phyloP scores from a whole-genome alignment of 2,888 invertebrate genomes.

The Automeris io region DNA sequence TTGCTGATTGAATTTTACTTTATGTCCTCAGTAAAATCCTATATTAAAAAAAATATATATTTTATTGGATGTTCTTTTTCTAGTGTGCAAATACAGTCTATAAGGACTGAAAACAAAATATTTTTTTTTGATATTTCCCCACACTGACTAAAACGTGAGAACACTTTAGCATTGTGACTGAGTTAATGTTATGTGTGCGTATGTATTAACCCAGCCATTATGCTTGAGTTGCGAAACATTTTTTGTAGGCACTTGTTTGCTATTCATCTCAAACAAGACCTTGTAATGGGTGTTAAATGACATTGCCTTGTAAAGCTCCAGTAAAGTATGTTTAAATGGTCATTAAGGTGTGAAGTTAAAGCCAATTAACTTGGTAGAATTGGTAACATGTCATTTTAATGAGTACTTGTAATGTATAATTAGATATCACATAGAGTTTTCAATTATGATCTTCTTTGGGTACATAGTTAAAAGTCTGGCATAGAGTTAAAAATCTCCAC shows the following conservation, averaged over 20 bases:
- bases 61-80: no score
- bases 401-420: no score
- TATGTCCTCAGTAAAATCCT: no score
- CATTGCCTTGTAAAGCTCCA: constrained; percentile 31
- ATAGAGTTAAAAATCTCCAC: no score
- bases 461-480: no score
- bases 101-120: constrained; percentile 10
- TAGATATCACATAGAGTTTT: no score
- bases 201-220: constrained; percentile 34
- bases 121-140: constrained; percentile 39
- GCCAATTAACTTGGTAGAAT: neutral
- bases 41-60: no score
- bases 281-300: constrained; percentile 43
- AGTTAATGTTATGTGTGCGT: constrained; percentile 49
- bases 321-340: constrained; percentile 11
- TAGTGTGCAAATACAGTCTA: no score
- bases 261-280: constrained; percentile 54
- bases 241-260: constrained; percentile 26
- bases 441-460: no score
- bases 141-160: constrained; percentile 55
- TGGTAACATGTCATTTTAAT: no score
- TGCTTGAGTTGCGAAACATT: constrained; percentile 53
- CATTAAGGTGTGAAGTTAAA: neutral
- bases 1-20: no score
- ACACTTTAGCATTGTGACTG: constrained; percentile 60